Evolutionary conservation across 2,797 vertebrate genomes (phyloP).

Genomic region (Micrastur ruficollis): DNA sequence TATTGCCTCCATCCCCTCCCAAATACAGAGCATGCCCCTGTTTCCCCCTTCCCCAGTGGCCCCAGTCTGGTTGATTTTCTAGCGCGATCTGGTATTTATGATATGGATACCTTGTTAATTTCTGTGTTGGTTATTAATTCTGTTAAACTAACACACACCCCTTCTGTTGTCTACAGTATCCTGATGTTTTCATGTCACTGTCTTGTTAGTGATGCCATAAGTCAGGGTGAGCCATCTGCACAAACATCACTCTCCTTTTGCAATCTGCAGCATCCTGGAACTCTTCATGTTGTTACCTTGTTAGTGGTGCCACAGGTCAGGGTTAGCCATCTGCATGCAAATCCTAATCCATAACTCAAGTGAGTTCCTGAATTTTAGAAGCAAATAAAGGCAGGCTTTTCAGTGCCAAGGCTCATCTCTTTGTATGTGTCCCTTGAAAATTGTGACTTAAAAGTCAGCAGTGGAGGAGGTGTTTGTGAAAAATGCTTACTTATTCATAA

Average conservation of each 20-base stretch:
- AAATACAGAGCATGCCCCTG: not conserved
- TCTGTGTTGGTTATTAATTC: not conserved
- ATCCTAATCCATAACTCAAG: not conserved
- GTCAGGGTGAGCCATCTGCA: not conserved
- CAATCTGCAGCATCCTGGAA: not conserved
- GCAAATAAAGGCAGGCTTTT: not conserved
- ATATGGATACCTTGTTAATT: not conserved
- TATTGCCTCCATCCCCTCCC: not conserved
- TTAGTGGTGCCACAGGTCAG: not conserved
- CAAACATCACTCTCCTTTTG: not conserved
- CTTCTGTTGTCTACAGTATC: not conserved
- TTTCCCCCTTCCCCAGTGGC: not conserved
- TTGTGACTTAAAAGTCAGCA: not conserved
- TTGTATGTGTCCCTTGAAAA: not conserved
- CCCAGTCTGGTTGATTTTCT: not conserved
- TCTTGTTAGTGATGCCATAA: not conserved
- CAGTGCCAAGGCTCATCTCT: not conserved
- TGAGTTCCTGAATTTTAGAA: not conserved
- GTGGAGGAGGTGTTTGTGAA: not conserved
- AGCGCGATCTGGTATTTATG: not conserved
- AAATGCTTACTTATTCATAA: not conserved
- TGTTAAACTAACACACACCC: not conserved
- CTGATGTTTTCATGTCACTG: not conserved
- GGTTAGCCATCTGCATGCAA: not conserved
- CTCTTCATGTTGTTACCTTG: not conserved